phyloP scores from a whole-genome alignment of 1,140 invertebrate genomes.

The Dufourea novaeangliae region DNA sequence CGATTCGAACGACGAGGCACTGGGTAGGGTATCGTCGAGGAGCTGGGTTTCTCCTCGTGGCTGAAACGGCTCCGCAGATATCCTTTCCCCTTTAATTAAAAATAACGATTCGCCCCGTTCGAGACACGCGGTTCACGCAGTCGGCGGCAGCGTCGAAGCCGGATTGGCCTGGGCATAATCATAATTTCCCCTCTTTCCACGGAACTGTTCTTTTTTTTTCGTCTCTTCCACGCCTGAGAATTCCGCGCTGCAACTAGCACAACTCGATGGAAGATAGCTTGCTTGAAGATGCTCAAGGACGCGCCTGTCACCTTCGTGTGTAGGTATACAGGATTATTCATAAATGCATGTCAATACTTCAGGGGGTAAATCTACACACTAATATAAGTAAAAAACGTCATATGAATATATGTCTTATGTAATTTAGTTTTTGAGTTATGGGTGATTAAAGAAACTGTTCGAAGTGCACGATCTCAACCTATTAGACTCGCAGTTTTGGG shows the following conservation, averaged over 20 bases:
- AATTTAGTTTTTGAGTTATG: too few relatives aligned
- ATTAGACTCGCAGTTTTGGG: too few relatives aligned
- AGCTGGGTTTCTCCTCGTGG: slow-evolving; percentile 48
- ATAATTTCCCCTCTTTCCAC: slow-evolving; percentile 64
- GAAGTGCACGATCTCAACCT: too few relatives aligned
- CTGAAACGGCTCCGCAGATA: slow-evolving; percentile 14
- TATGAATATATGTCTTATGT: too few relatives aligned
- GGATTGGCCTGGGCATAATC: slow-evolving; percentile 63
- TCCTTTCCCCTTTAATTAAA: slow-evolving; percentile 64
- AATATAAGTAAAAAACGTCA: too few relatives aligned
- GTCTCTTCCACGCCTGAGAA: slow-evolving; percentile 52
- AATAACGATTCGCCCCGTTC: slow-evolving; percentile 60
- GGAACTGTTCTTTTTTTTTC: slow-evolving; percentile 37
- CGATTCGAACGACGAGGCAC: slow-evolving; percentile 40
- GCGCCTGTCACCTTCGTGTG: slow-evolving; percentile 60
- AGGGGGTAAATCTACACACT: too few relatives aligned
- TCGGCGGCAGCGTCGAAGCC: slow-evolving; percentile 49
- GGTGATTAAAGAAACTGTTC: too few relatives aligned
- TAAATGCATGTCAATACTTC: too few relatives aligned
- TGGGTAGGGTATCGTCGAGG: slow-evolving; percentile 29
- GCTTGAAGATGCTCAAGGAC: slow-evolving; percentile 66
- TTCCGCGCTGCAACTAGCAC: slow-evolving; percentile 52
- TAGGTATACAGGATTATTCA: too few relatives aligned
- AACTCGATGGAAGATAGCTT: slow-evolving; percentile 9
- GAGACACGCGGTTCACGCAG: slow-evolving; percentile 37